Conservation (phyloP, 2,113 vertebrate species). For the Lipophrys pholis region DNA sequence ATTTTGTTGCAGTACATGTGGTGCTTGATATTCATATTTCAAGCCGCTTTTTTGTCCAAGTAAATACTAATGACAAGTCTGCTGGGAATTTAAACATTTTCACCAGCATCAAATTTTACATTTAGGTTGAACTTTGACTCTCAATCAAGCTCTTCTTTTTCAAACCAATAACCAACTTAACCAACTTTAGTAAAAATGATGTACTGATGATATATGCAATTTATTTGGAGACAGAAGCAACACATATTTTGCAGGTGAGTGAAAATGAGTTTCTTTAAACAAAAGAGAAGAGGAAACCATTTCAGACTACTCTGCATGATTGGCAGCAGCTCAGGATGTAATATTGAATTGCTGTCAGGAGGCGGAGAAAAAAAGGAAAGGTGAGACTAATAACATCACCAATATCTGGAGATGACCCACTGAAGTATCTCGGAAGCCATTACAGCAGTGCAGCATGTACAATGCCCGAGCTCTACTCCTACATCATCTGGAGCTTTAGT, state of each 20-base stretch:
- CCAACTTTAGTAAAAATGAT: neutral
- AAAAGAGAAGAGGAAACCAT: neutral
- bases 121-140: too few relatives aligned
- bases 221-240: constrained; percentile 23
- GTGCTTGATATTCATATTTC: too few relatives aligned
- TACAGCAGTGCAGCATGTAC: neutral
- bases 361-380: constrained; percentile 13
- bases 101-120: too few relatives aligned
- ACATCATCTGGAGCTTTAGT: neutral
- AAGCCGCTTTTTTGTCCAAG: too few relatives aligned
- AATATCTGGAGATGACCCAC: neutral
- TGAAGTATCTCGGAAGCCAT: neutral
- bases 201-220: constrained; percentile 15
- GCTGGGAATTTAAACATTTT: too few relatives aligned
- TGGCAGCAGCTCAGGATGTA: neutral
- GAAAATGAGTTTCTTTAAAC: neutral
- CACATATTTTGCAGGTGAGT: constrained; percentile 8
- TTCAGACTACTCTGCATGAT: neutral
- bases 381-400: constrained; percentile 28
- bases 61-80: too few relatives aligned
- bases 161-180: too few relatives aligned
- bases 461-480: neutral
- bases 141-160: too few relatives aligned
- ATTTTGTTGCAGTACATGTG: too few relatives aligned
- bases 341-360: neutral